Evolutionary conservation across 2,888 invertebrate genomes (phyloP).

Genomic region (Clivina fossor): DNA sequence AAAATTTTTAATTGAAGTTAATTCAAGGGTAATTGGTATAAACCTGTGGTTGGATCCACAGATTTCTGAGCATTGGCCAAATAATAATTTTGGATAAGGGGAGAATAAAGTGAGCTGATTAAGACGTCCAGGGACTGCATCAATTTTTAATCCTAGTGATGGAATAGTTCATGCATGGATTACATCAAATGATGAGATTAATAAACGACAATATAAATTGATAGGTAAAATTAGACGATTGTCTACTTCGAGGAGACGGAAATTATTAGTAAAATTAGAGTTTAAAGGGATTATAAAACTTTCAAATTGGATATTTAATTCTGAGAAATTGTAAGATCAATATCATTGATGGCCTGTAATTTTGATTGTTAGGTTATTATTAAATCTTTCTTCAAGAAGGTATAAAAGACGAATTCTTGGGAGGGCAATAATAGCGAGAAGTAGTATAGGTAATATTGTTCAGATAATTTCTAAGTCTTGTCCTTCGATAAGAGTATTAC

Average conservation of each 20-base stretch:
- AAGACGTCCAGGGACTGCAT: neutral
- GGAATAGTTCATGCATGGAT: neutral
- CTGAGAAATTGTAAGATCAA: neutral
- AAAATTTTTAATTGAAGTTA: conserved; percentile 56
- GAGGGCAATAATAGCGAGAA: neutral
- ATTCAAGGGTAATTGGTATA: neutral
- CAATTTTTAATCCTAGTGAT: neutral
- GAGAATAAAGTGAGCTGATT: neutral
- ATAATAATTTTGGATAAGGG: neutral
- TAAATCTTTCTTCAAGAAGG: neutral
- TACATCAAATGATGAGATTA: neutral
- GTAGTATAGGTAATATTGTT: neutral
- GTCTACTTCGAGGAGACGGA: conserved; percentile 46
- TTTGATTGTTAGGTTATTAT: neutral
- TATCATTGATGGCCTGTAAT: neutral
- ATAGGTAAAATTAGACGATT: neutral
- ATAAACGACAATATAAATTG: neutral
- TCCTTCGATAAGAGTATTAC: conserved; percentile 60
- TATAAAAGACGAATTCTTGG: neutral
- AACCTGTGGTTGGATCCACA: neutral
- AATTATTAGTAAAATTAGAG: conserved; percentile 51
- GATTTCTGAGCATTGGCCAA: neutral
- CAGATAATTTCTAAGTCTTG: conserved; percentile 51
- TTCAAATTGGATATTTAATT: neutral
- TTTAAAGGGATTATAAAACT: conserved; percentile 34